Conservation (phyloP, 1,140 invertebrate species). For the Ceratina calcarata region DNA sequence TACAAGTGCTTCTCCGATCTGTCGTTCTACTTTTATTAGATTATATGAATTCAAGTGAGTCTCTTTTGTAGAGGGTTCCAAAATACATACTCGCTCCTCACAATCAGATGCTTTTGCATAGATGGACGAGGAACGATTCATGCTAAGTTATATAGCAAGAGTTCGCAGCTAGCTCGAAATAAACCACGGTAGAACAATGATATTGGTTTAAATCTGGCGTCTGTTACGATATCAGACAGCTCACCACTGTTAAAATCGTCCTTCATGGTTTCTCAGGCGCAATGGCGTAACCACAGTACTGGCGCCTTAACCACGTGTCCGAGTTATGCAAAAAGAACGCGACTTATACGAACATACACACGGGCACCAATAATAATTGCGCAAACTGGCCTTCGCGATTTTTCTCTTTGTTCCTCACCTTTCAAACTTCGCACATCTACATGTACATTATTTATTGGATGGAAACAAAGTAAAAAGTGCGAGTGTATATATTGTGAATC, state of each 20-base stretch:
- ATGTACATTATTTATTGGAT: not conserved
- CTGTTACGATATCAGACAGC: not conserved
- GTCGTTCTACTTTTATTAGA: no score
- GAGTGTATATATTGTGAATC: not conserved
- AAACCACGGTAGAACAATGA: not conserved
- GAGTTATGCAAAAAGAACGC: constrained; percentile 28
- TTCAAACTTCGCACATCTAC: not conserved
- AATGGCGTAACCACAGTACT: constrained; percentile 4
- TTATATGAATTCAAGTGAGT: no score
- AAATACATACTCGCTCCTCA: no score
- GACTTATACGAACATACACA: constrained; percentile 27
- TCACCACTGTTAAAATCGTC: constrained; percentile 1
- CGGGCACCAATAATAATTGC: constrained; percentile 23
- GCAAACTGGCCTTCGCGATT: not conserved
- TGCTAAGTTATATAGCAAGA: not conserved
- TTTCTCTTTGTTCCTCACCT: not conserved
- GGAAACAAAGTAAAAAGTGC: no score
- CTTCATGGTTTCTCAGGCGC: constrained; percentile 35
- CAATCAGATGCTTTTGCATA: no score
- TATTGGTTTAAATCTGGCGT: constrained; percentile 9
- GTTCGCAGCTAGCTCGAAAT: not conserved
- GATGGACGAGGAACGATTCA: no score
- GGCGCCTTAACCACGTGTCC: constrained; percentile 1
- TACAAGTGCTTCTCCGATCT: no score
- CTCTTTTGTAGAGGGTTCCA: no score